Evolutionary conservation across 1,140 invertebrate genomes (phyloP).

Genomic region (Potamilus streckersoni): DNA sequence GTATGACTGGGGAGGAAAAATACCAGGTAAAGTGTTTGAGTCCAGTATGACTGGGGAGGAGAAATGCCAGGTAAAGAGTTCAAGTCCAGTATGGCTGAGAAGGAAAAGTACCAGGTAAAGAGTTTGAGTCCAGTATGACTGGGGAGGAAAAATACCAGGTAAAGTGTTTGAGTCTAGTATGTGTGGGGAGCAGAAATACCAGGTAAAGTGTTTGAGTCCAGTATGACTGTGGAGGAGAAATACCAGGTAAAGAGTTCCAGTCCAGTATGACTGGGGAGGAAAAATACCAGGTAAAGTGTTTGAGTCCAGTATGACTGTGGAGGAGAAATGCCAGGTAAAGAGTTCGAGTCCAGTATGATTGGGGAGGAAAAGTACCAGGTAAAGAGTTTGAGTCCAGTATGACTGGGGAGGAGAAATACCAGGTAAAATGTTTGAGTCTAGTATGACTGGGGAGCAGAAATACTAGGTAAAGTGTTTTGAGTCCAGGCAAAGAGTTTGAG

Average conservation of each 20-base stretch:
- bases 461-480: conserved; percentile 94
- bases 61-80: no score
- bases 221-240: conserved; percentile 83
- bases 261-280: no score
- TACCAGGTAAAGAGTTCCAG: conserved; percentile 82
- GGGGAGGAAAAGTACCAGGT: no score
- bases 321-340: conserved; percentile 88
- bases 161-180: no score
- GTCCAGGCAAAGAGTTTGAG: conserved; percentile 87
- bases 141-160: no score
- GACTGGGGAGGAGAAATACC: no score
- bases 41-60: no score
- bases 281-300: no score
- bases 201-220: conserved; percentile 93
- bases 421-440: conserved; percentile 90
- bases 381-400: no score
- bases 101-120: no score
- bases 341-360: neutral
- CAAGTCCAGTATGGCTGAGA: no score
- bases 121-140: neutral
- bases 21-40: conserved; percentile 77
- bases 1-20: conserved; percentile 83
- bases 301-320: conserved; percentile 82
- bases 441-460: conserved; percentile 83
- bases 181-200: no score